Evolutionary conservation across 2,113 vertebrate species (phyloP).

Genomic region (Ammospiza caudacuta): DNA sequence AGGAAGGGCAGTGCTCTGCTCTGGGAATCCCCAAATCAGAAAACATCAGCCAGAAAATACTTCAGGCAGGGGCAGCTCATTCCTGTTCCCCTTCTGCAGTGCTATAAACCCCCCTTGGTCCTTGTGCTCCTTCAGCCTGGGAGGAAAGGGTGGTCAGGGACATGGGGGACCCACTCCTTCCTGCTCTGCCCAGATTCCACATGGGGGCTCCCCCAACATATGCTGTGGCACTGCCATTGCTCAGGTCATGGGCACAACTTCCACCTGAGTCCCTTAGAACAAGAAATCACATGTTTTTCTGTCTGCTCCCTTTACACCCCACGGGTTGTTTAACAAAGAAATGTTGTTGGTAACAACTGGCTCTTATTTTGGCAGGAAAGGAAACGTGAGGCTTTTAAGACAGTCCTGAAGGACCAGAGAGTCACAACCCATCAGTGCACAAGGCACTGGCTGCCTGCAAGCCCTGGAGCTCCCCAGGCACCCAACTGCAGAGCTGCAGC

Average conservation of each 20-base stretch:
- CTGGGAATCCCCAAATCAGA: rapidly evolving
- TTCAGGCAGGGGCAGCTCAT: background rate
- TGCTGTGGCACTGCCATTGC: background rate
- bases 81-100: background rate
- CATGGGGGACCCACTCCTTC: rapidly evolving
- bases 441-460: background rate
- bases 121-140: background rate
- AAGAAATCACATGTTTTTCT: background rate
- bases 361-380: background rate
- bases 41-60: background rate
- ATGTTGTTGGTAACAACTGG: background rate
- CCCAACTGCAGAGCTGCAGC: background rate
- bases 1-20: background rate
- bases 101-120: rapidly evolving
- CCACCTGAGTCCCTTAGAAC: background rate
- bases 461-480: background rate
- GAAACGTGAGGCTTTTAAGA: background rate
- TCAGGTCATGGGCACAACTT: background rate
- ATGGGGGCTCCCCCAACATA: background rate
- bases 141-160: background rate
- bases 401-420: background rate
- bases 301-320: background rate
- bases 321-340: background rate
- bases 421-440: rapidly evolving
- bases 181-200: background rate